A percentile compares a stretch with the other conserved stretches of the same genome.
Evolutionary conservation across 2,113 vertebrate genomes (phyloP).

Genomic region (Leucopsar rothschildi): DNA sequence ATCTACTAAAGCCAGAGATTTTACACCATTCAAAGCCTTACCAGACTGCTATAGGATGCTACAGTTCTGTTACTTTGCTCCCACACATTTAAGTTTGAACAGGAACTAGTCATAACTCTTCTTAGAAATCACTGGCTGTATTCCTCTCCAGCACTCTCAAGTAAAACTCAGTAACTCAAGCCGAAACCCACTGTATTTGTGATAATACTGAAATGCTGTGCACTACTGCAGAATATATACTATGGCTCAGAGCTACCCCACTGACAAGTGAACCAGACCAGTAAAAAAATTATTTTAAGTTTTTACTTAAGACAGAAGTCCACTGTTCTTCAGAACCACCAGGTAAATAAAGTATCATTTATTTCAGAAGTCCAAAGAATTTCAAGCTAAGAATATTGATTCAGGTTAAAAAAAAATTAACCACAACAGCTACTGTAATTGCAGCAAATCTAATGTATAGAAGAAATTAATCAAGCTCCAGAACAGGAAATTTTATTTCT

Average conservation of each 20-base stretch:
- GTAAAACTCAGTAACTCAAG: neutral
- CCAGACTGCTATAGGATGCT: neutral
- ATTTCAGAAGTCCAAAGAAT: neutral
- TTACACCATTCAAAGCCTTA: neutral
- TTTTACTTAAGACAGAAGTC: neutral
- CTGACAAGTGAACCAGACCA: neutral
- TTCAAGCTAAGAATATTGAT: neutral
- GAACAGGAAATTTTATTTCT: neutral
- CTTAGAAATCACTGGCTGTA: neutral
- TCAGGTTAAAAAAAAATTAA: neutral
- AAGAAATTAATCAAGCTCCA: neutral
- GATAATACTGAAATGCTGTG: neutral
- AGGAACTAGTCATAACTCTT: neutral
- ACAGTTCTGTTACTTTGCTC: neutral
- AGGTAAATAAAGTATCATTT: neutral
- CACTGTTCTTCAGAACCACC: neutral
- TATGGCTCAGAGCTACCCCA: neutral
- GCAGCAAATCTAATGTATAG: neutral
- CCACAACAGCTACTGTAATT: neutral
- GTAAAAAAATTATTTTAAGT: neutral
- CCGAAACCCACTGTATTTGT: neutral
- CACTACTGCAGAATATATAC: neutral
- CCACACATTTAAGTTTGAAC: neutral
- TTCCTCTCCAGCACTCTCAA: neutral
- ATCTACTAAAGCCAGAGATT: neutral